Base-by-base conservation (phyloP, 2,113 vertebrate species). In the Melanerpes formicivorus region DNA sequence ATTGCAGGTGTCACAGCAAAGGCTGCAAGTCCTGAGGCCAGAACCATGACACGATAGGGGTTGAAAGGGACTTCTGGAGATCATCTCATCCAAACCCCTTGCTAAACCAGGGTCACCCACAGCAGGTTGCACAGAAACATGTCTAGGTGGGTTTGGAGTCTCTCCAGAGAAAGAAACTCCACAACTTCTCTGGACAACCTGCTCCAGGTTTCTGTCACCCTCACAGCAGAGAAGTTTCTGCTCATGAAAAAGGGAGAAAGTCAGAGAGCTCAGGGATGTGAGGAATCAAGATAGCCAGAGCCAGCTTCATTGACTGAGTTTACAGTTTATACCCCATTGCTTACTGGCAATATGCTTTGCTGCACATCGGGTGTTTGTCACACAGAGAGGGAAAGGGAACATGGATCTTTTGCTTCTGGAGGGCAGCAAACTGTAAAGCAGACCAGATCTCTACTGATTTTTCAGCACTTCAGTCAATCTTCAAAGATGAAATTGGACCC, bases 231-330 rank as follows among this genome's bases (percentile, higher is more conserved):
- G 9, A 65, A 42, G 25, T 42, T 64, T 40, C 42, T 42, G 37
- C 11, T 64, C 14, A 32, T 60, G 58, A 14, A 65, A 27, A 84
- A 72, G 19, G 46, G 27, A 25, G 2, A 11, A 74, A 66, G 14
- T n/a, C 7, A 7, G 5, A 76, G 26, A 59, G 74, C 67, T 52
- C 54, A 22, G 44, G 19, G 56, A 15, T 1, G 2, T 6, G 23
- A 15, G n/a, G 14, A 21, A 22, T 48, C 42, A 2, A 11, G 27
- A 52, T 3, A 5, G 14, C 3, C 71, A 79, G 37, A 58, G 32
- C 22, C 56, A 80, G 55, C 48, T 42, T 6, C 0, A 0, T 34
- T 16, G 19, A 3, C 7, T 0, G 0, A 4, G 9, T 54, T 44
- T 32, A 27, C 4, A 48, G 4, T 59, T 58, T 4, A 1, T 21